Percentiles rank a stretch among this genome's conserved stretches.
phyloP scores from a whole-genome alignment of 2,888 invertebrate species.

The Parnassius smintheus region DNA sequence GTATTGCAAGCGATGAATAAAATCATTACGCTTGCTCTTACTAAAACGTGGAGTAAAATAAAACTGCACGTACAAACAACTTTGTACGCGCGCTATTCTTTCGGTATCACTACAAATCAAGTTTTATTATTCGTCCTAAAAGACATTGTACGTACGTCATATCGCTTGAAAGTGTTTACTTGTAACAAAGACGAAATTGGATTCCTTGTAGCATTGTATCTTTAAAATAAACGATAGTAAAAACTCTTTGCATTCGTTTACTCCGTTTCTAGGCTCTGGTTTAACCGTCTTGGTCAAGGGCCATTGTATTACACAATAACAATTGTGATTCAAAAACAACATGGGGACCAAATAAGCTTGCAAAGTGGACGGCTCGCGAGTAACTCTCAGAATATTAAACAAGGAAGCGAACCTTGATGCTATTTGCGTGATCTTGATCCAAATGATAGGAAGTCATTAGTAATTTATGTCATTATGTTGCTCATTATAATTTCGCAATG shows the following conservation, averaged over 20 bases:
- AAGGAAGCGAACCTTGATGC: constrained; percentile 47
- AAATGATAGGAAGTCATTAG: constrained; percentile 40
- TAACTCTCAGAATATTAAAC: constrained; percentile 59
- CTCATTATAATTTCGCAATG: constrained; percentile 20
- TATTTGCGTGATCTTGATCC: constrained; percentile 51
- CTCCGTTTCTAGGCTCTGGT: background rate
- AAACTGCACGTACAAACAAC: constrained; percentile 17
- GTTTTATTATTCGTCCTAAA: constrained; percentile 17
- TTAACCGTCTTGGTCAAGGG: constrained; percentile 37
- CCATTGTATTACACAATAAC: constrained; percentile 61
- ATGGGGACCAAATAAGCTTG: constrained; percentile 63
- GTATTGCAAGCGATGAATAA: constrained; percentile 16
- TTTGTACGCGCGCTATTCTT: constrained; percentile 14
- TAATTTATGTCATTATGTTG: constrained; percentile 23
- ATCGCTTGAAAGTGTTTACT: constrained; percentile 30
- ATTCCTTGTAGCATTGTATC: constrained; percentile 38
- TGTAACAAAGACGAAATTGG: constrained; percentile 39
- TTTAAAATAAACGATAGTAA: constrained; percentile 29
- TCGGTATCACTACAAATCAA: constrained; percentile 19
- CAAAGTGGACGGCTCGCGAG: constrained; percentile 45
- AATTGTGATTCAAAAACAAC: constrained; percentile 66
- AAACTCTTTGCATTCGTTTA: constrained; percentile 24
- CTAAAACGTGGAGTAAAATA: constrained; percentile 19
- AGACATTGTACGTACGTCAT: constrained; percentile 27
- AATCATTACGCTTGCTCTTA: constrained; percentile 21